These are phyloP conservation scores for Danio choprae DNA, from an alignment of 2,797 vertebrate species.

Conservation along the genomic window DNA sequence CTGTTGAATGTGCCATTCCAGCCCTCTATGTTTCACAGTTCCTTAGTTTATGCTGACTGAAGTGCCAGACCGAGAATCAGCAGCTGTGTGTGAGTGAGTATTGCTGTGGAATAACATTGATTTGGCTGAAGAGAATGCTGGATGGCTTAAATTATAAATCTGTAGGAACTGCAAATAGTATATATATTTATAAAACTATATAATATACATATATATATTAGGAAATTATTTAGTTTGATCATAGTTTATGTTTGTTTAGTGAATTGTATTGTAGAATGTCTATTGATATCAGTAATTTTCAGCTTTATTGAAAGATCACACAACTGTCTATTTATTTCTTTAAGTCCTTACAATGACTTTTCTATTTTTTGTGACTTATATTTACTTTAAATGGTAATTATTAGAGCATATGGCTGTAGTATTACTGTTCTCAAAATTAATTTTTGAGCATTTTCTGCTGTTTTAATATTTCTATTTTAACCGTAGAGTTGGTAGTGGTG, in stretches of 20 bases:
- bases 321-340: not conserved
- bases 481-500: not conserved
- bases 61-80: slow-evolving; percentile 62
- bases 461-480: not conserved
- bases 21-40: slow-evolving; percentile 68
- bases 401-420: not conserved
- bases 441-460: not conserved
- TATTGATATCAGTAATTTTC: not conserved
- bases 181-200: not conserved
- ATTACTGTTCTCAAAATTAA: not conserved
- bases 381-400: not conserved
- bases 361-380: not conserved
- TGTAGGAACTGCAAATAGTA: not conserved
- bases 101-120: slow-evolving; percentile 40
- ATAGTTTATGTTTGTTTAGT: slow-evolving; percentile 1
- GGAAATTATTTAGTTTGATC: not conserved
- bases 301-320: not conserved
- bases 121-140: slow-evolving; percentile 35
- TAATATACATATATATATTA: not conserved
- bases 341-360: too few relatives aligned
- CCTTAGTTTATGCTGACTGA: slow-evolving; percentile 63
- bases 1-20: slow-evolving; percentile 64
- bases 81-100: slow-evolving; percentile 72
- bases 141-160: slow-evolving; percentile 46
- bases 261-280: not conserved